These are phyloP conservation scores for Sicus ferrugineus DNA, from an alignment of 2,888 invertebrate genomes.

Conservation along the genomic window DNA sequence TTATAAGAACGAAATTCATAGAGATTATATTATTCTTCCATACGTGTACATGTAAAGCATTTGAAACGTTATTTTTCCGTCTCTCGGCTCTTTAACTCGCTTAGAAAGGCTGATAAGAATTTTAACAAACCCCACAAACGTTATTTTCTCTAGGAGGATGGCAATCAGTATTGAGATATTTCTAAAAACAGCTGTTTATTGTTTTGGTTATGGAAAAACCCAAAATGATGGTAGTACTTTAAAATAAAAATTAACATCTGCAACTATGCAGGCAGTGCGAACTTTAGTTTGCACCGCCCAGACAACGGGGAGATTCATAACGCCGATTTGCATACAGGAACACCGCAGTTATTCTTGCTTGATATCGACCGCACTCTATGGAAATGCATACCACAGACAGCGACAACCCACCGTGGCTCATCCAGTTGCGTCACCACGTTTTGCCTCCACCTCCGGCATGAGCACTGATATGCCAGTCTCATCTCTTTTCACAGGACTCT, in stretches of 20 bases:
- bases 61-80: too few relatives aligned
- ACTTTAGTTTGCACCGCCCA: neutral
- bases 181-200: constrained; percentile 45
- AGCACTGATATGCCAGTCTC: constrained; percentile 28
- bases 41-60: too few relatives aligned
- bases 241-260: neutral
- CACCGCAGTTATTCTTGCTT: constrained; percentile 2
- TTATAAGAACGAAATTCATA: too few relatives aligned
- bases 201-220: constrained; percentile 32
- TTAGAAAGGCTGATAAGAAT: too few relatives aligned
- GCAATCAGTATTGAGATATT: too few relatives aligned
- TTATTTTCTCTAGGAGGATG: too few relatives aligned
- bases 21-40: too few relatives aligned
- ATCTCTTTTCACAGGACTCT: constrained; percentile 48
- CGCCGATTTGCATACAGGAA: neutral
- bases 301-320: neutral
- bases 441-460: constrained; percentile 46
- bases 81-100: too few relatives aligned
- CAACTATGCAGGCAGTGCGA: neutral
- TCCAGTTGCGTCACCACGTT: constrained; percentile 36
- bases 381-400: neutral
- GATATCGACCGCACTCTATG: neutral
- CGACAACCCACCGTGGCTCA: neutral
- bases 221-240: neutral
- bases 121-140: too few relatives aligned